A percentile compares a stretch with the other conserved stretches of the same genome.
These are phyloP conservation scores for Protobothrops mucrosquamatus DNA, from an alignment of 2,113 vertebrate genomes.

Conservation along the genomic window DNA sequence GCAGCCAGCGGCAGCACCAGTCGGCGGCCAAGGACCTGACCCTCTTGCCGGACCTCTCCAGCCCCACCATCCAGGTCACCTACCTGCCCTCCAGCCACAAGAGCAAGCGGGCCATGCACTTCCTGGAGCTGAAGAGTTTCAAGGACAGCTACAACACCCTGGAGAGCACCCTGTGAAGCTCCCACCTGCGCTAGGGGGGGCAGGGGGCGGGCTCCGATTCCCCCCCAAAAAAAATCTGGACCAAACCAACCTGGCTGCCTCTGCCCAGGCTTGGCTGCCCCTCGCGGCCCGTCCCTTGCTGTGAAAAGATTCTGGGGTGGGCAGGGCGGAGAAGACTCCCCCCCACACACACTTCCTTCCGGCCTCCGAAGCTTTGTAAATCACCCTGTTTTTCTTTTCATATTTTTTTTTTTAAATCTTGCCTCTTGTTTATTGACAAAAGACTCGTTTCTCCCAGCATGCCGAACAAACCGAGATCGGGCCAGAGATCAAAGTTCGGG, in stretches of 20 bases:
- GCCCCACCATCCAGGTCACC: conserved; percentile 85
- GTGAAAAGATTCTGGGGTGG: neutral
- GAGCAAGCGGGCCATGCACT: conserved; percentile 92
- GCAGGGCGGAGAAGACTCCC: rapidly evolving
- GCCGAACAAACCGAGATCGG: too few species aligned
- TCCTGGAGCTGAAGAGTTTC: conserved; percentile 95
- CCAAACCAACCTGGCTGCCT: neutral
- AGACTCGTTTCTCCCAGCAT: neutral
- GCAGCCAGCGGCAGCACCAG: conserved; percentile 82
- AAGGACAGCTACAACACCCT: conserved; percentile 98
- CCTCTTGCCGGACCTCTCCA: conserved; percentile 68
- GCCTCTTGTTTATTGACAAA: neutral
- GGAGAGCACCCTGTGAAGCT: conserved; percentile 87
- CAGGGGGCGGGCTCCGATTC: too few species aligned
- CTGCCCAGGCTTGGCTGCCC: neutral
- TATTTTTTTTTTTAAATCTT: neutral
- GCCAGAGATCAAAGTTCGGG: neutral
- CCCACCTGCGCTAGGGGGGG: too few species aligned
- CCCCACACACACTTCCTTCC: too few species aligned
- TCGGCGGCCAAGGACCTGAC: conserved; percentile 91
- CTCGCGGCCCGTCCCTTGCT: neutral
- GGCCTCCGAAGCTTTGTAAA: neutral
- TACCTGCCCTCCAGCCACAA: conserved; percentile 89
- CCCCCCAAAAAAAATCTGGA: neutral
- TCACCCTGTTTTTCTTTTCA: neutral